These are phyloP conservation scores for Rhynchophorus ferrugineus DNA, from an alignment of 1,140 invertebrate genomes.

Conservation along the genomic window DNA sequence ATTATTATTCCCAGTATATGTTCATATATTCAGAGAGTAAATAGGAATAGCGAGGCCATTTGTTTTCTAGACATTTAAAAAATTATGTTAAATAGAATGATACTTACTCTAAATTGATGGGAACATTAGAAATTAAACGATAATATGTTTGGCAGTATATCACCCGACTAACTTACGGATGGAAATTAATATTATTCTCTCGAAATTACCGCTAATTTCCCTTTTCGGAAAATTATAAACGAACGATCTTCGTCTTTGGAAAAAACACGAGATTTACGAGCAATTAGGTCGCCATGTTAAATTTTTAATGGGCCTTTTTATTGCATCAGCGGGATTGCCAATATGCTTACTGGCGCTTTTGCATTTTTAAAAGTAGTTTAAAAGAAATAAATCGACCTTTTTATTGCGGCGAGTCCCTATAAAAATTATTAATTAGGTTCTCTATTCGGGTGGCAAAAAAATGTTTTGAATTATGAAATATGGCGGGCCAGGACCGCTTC, in stretches of 20 bases:
- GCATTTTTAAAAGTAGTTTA: conserved; percentile 13
- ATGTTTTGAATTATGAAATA: not conserved
- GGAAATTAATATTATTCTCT: too few species aligned
- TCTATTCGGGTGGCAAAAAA: not conserved
- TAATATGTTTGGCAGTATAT: too few species aligned
- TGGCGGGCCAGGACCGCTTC: not conserved
- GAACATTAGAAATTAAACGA: too few species aligned
- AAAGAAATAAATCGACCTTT: conserved; percentile 12
- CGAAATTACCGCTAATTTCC: conserved; percentile 2
- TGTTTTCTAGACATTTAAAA: too few species aligned
- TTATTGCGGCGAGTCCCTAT: conserved; percentile 5
- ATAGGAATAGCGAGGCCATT: too few species aligned
- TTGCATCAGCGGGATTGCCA: conserved; percentile 13
- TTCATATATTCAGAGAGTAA: too few species aligned
- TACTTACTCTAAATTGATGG: too few species aligned
- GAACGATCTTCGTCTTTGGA: conserved; percentile 8
- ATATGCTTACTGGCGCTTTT: conserved; percentile 11
- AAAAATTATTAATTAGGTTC: conserved; percentile 12
- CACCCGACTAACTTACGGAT: too few species aligned
- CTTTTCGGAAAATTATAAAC: conserved; percentile 8
- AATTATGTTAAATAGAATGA: too few species aligned
- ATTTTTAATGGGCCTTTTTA: conserved; percentile 15
- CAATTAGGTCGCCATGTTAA: conserved; percentile 14
- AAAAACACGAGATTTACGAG: conserved; percentile 9
- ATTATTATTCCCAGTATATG: too few species aligned